Conservation (phyloP, 2,113 vertebrate species). For the Cyanoliseus patagonus region DNA sequence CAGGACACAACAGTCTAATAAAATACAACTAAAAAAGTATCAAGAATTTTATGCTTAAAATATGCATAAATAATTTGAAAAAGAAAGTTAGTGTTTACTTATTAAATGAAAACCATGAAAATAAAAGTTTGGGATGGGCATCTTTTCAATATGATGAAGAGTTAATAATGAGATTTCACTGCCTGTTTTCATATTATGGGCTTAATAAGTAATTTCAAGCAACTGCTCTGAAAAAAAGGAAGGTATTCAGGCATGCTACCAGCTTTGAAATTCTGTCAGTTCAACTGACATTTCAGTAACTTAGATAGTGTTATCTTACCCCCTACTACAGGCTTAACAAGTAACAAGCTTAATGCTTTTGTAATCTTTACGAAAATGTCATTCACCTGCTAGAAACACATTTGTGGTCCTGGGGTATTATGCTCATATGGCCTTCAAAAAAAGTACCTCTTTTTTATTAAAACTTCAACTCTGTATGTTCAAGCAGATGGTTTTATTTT, state of each 20-base stretch:
- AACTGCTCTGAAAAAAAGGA: not conserved
- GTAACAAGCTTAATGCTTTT: conserved; percentile 44
- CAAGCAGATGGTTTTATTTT: conserved; percentile 53
- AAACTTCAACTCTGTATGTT: conserved; percentile 13
- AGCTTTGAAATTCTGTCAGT: conserved; percentile 22
- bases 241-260: not conserved
- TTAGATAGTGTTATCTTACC: conserved; percentile 33
- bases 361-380: conserved; percentile 8
- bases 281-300: conserved; percentile 35
- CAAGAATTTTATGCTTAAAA: not conserved
- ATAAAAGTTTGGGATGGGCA: not conserved
- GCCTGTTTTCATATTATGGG: not conserved
- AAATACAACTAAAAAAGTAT: not conserved
- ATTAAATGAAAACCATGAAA: not conserved
- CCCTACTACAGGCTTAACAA: conserved; percentile 1
- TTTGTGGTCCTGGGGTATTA: conserved; percentile 11
- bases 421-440: conserved; percentile 7
- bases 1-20: not conserved
- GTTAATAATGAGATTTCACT: not conserved
- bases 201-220: conserved; percentile 22
- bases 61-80: not conserved
- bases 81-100: not conserved
- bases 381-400: conserved; percentile 1
- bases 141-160: not conserved
- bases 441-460: conserved; percentile 20